phyloP scores from a whole-genome alignment of 2,888 invertebrate genomes.

The Allolobophora icterica region DNA sequence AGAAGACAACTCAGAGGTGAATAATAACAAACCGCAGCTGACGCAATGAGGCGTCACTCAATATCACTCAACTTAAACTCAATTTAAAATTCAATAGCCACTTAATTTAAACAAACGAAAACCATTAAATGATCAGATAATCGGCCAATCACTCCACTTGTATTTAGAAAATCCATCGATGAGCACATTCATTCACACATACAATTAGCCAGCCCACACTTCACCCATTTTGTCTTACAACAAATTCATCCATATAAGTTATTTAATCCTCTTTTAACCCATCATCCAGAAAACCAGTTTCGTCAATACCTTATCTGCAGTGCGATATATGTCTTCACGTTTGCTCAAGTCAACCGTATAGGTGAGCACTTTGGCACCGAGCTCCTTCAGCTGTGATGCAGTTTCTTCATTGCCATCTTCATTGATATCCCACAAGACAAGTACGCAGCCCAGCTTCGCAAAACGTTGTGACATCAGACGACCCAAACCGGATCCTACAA shows the following conservation, averaged over 20 bases:
- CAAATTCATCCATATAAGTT: background rate
- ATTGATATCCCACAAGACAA: conserved; percentile 64
- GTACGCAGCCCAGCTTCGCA: conserved; percentile 56
- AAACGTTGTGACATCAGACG: conserved; percentile 59
- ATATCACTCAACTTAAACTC: no score
- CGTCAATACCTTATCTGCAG: conserved; percentile 52
- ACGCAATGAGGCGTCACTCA: no score
- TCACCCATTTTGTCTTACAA: background rate
- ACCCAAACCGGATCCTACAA: conserved; percentile 64
- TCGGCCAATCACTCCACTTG: no score
- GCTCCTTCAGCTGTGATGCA: conserved; percentile 43
- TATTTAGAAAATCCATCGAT: background rate
- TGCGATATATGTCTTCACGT: conserved; percentile 56
- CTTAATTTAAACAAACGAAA: no score
- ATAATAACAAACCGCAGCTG: no score
- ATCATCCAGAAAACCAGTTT: background rate
- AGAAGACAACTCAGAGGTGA: no score
- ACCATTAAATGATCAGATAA: no score
- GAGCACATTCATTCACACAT: background rate
- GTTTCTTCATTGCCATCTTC: conserved; percentile 57
- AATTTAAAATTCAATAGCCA: no score
- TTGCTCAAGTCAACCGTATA: conserved; percentile 61
- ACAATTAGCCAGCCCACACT: background rate
- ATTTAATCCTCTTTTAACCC: background rate
- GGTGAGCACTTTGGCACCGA: conserved; percentile 44